phyloP scores from a whole-genome alignment of 2,888 invertebrate species.

The Meta bourneti region DNA sequence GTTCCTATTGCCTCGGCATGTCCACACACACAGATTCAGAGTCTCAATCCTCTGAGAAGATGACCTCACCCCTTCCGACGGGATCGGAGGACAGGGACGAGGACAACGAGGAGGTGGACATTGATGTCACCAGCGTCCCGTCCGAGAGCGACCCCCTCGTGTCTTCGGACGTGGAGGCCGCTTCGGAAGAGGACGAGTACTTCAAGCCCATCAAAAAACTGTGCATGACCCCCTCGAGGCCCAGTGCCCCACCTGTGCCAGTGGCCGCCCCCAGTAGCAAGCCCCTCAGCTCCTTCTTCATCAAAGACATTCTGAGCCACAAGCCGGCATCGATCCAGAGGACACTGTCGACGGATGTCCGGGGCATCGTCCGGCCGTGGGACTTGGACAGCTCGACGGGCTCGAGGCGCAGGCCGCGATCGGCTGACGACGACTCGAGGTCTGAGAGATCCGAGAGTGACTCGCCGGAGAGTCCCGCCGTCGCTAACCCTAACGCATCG shows the following conservation, averaged over 20 bases:
- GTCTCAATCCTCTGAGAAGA: slow-evolving; percentile 71
- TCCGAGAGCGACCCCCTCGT: slow-evolving; percentile 54
- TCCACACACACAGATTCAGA: slow-evolving; percentile 71
- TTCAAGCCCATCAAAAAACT: slow-evolving; percentile 77
- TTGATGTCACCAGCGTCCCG: slow-evolving; percentile 71
- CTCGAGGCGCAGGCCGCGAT: slow-evolving; percentile 80
- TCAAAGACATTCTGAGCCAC: slow-evolving; percentile 88
- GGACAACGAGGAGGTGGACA: slow-evolving; percentile 71
- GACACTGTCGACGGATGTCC: slow-evolving; percentile 58
- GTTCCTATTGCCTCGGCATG: slow-evolving; percentile 32
- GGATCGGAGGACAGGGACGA: slow-evolving; percentile 41
- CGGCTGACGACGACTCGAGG: slow-evolving; percentile 80
- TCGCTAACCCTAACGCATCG: slow-evolving; percentile 82
- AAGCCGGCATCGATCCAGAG: slow-evolving; percentile 60
- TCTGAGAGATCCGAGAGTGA: slow-evolving; percentile 79
- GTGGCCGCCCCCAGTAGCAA: slow-evolving; percentile 67
- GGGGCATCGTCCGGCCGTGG: slow-evolving; percentile 93
- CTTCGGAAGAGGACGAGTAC: slow-evolving; percentile 76
- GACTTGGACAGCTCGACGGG: slow-evolving; percentile 83
- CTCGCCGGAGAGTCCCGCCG: slow-evolving; percentile 79
- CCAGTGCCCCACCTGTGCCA: slow-evolving; percentile 31
- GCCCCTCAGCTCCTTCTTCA: slow-evolving; percentile 91
- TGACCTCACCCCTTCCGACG: slow-evolving; percentile 46
- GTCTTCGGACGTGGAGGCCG: slow-evolving; percentile 58
- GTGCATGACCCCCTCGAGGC: slow-evolving; percentile 67